Base-by-base conservation (phyloP, 2,888 invertebrate genomes). In the Pandemis cinnamomeana region DNA sequence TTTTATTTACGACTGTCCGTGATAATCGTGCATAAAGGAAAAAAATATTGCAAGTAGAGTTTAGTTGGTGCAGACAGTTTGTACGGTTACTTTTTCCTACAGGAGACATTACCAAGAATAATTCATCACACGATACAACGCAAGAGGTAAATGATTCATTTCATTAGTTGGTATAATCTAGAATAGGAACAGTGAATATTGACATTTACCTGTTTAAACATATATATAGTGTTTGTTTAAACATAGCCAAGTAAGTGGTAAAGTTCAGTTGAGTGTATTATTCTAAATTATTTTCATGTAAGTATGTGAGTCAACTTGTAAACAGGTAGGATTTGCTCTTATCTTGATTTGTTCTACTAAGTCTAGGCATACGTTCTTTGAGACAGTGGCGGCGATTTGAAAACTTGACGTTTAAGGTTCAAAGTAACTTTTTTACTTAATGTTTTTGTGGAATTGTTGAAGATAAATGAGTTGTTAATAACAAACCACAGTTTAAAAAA, bases 121-220 rank as follows among this genome's bases (percentile, higher is more conserved):
- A 67, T 67, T 15, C 41, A 51, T 53, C 5, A 67, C 51, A 66
- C 13, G 13, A 36, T 15, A n/a, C n/a, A n/a, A n/a, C 15, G 53
- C 53, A 53, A 7, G n/a, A 15, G 53, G 15, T 53, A n/a, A 53
- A 53, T 53, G 53, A 63, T 10, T 63, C 15, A 63, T 20, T 20
- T 6, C 27, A 44, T 51, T 48, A 41, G 36, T 51, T 8, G 13
- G 7, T 5, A 7, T 41, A 27, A 11, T 51, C 8, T 51, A 48
- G 53, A 53, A 51, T 53, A 27, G 53, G 51, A 66, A 13, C 46
- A 46, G 5, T 11, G 20, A 46, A 46, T 67, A 51, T 46, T 46
- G 20, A 15, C 51, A 67, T 36, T 53, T 36, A 41, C 13, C 62
- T 67, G 5, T 67, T 51, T 20, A 55, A 55, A 55, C 55, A 55